Evolutionary conservation across 2,888 invertebrate species (phyloP), one percentile per base, ranked within the genome.

Genomic region (Heliconius erato): DNA sequence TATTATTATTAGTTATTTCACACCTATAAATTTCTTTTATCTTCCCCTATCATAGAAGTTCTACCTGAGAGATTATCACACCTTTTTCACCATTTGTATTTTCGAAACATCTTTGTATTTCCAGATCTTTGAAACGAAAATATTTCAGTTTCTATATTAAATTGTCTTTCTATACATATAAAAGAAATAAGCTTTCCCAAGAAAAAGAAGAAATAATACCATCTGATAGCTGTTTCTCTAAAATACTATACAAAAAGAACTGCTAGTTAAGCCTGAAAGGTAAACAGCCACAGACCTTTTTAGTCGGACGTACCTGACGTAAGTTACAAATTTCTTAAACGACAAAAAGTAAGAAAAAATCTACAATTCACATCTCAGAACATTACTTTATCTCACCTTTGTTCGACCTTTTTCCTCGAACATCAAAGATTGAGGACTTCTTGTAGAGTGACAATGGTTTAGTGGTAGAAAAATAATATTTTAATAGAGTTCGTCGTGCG

Each of bases 341-440:
- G 85, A 84, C 82, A 79, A 54, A 82, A 80, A 79, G 84, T 82
- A 79, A 79, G 81, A 68, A 77, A 81, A 79, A 81, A 74, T 81
- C 82, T 81, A 83, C 84, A 84, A 84, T 85, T 84, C 83, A 79
- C 83, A 83, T 85, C 80, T 81, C 71, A 83, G 83, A 79, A 83
- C 82, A 80, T 85, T 88, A 89, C 86, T 90, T 89, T 88, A 90
- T 89, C 89, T 89, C 88, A 89, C 89, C 88, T 91, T 88, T 87
- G 88, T 88, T 68, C 84, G 77, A 79, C 81, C 82, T 84, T 82
- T 79, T 84, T 83, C 81, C 81, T 79, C 76, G 69, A 78, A 89
- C 91, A 91, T 91, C 91, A 91, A 92, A 92, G 89, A 91, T 91
- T 90, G 89, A 91, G 88, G 85, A 87, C 85, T 86, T 79, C 59